These are phyloP conservation scores for Hydriomena furcata DNA, from an alignment of 2,888 invertebrate genomes.

Conservation along the genomic window DNA sequence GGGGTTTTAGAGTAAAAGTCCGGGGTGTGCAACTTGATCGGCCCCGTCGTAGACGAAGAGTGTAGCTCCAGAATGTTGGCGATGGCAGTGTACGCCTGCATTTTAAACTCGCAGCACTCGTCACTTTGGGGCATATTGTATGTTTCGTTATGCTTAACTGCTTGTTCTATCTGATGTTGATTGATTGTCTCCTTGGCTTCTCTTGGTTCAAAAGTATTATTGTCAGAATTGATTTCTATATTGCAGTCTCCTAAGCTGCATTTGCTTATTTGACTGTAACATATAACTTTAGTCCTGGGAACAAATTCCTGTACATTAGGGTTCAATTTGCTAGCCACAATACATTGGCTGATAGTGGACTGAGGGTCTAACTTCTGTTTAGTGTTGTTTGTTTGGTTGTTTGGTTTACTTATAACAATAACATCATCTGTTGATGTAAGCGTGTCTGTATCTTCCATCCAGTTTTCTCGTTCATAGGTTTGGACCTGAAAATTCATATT, in stretches of 20 bases:
- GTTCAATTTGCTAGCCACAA: slow-evolving; percentile 36
- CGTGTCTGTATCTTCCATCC: not conserved
- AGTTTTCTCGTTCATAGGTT: slow-evolving; percentile 16
- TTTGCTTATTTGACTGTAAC: slow-evolving; percentile 6
- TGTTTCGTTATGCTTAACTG: slow-evolving; percentile 49
- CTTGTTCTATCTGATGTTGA: slow-evolving; percentile 9
- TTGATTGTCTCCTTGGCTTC: not conserved
- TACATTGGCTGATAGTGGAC: too few relatives aligned
- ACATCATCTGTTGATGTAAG: not conserved
- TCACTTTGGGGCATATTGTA: slow-evolving; percentile 26
- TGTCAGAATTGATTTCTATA: not conserved
- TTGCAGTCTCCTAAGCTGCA: not conserved
- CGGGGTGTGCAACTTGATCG: slow-evolving; percentile 36
- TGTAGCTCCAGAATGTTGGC: slow-evolving; percentile 54
- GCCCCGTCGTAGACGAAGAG: slow-evolving; percentile 36
- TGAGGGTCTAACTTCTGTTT: too few relatives aligned
- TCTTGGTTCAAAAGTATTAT: not conserved
- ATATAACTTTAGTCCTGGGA: slow-evolving; percentile 36
- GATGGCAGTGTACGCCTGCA: slow-evolving; percentile 57
- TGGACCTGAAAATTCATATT: slow-evolving; percentile 38
- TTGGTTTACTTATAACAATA: slow-evolving; percentile 47
- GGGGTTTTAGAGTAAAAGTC: slow-evolving; percentile 22
- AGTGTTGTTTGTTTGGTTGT: too few relatives aligned
- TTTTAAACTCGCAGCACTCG: slow-evolving; percentile 41
- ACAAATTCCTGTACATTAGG: slow-evolving; percentile 57